Evolutionary conservation across 1,140 invertebrate genomes (phyloP).

Genomic region (Stegodyphus dumicola): DNA sequence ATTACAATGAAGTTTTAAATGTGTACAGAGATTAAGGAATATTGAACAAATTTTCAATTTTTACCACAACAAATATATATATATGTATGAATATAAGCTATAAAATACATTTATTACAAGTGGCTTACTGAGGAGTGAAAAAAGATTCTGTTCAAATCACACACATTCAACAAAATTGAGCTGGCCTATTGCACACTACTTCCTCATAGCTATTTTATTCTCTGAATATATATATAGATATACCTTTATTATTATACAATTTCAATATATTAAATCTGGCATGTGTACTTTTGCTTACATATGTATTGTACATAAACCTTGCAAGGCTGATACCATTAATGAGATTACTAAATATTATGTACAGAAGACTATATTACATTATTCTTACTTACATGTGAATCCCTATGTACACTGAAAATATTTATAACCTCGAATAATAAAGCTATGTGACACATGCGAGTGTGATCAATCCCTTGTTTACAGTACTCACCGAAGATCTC

Average conservation of each 20-base stretch:
- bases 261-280: constrained; percentile 48
- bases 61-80: neutral
- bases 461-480: neutral
- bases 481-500: neutral
- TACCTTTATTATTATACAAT: constrained; percentile 41
- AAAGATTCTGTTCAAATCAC: constrained; percentile 7
- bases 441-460: constrained; percentile 35
- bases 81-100: too few species aligned
- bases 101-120: constrained; percentile 30
- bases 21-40: neutral
- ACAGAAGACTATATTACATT: constrained; percentile 55
- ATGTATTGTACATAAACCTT: neutral
- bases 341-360: constrained; percentile 54
- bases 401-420: constrained; percentile 38
- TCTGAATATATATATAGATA: constrained; percentile 27
- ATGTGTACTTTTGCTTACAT: constrained; percentile 6
- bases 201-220: neutral
- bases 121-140: constrained; percentile 30
- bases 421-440: constrained; percentile 37
- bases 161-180: constrained; percentile 27
- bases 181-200: constrained; percentile 37
- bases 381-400: constrained; percentile 29
- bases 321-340: neutral
- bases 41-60: neutral
- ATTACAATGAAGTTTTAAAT: too few species aligned